Conservation (phyloP, 2,888 invertebrate species). For the Cheilosia vulpina region DNA sequence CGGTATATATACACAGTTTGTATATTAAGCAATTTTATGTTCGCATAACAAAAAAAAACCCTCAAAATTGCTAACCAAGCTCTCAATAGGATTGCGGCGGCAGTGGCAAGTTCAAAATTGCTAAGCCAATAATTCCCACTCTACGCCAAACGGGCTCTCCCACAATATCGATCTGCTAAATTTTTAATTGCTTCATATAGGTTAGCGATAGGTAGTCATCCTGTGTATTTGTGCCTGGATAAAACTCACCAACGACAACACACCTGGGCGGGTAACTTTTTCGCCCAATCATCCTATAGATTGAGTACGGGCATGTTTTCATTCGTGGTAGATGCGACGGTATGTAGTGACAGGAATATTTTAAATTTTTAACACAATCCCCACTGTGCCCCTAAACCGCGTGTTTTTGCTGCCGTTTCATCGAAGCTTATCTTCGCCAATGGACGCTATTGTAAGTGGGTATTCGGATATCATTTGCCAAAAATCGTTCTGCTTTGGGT, state of each 20-base stretch:
- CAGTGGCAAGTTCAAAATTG: slow-evolving; percentile 41
- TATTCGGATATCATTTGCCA: slow-evolving; percentile 32
- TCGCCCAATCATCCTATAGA: slow-evolving; percentile 2
- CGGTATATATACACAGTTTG: slow-evolving; percentile 3
- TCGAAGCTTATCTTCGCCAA: slow-evolving; percentile 31
- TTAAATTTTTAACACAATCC: slow-evolving; percentile 17
- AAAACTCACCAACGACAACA: slow-evolving; percentile 22
- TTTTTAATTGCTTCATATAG: slow-evolving; percentile 45
- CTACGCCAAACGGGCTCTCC: slow-evolving; percentile 13
- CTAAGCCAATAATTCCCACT: slow-evolving; percentile 55
- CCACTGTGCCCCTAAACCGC: slow-evolving; percentile 34
- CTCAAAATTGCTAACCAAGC: slow-evolving; percentile 15
- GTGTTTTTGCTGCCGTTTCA: slow-evolving; percentile 26
- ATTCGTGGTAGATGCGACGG: background rate
- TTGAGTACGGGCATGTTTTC: background rate
- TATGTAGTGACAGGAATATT: slow-evolving; percentile 17
- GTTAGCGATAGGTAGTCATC: background rate
- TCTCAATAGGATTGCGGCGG: background rate
- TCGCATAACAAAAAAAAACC: too few species aligned
- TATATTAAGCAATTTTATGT: slow-evolving; percentile 18
- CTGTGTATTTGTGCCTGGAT: slow-evolving; percentile 15
- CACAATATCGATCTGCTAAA: slow-evolving; percentile 48
- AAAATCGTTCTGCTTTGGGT: slow-evolving; percentile 31
- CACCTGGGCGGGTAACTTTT: slow-evolving; percentile 51
- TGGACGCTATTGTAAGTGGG: slow-evolving; percentile 37